These are phyloP conservation scores for Scomber scombrus DNA, from an alignment of 2,113 vertebrate genomes.

Conservation along the genomic window DNA sequence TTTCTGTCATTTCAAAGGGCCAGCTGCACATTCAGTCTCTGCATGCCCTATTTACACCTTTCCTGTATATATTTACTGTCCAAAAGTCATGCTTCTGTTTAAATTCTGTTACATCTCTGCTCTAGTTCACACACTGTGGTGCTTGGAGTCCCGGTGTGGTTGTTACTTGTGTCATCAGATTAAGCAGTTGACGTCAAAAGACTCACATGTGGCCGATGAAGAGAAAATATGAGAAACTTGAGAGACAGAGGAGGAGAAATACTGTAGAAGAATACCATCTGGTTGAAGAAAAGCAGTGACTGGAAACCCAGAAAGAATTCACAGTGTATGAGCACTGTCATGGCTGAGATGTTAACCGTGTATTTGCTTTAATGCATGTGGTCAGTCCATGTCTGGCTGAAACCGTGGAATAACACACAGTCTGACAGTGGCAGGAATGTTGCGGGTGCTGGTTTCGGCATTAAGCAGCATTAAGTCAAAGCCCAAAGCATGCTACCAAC, in stretches of 20 bases:
- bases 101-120: constrained; percentile 28
- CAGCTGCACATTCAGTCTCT: constrained; percentile 45
- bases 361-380: constrained; percentile 75
- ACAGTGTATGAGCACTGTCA: constrained; percentile 57
- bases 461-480: constrained; percentile 81
- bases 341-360: constrained; percentile 61
- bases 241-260: constrained; percentile 10
- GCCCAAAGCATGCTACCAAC: constrained; percentile 76
- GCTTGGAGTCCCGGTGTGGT: not conserved
- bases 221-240: constrained; percentile 1
- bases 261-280: constrained; percentile 45
- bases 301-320: constrained; percentile 69
- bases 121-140: constrained; percentile 25
- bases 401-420: constrained; percentile 71
- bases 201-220: not conserved
- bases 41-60: constrained; percentile 42
- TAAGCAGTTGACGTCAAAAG: constrained; percentile 45
- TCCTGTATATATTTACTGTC: constrained; percentile 17
- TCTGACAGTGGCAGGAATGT: constrained; percentile 78
- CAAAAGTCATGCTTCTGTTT: constrained; percentile 30
- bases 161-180: constrained; percentile 27
- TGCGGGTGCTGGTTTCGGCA: constrained; percentile 75
- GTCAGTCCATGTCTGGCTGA: constrained; percentile 64
- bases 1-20: constrained; percentile 21
- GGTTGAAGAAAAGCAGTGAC: constrained; percentile 44